Conservation (phyloP, 2,888 invertebrate species). For the Aporophyla nigra region DNA sequence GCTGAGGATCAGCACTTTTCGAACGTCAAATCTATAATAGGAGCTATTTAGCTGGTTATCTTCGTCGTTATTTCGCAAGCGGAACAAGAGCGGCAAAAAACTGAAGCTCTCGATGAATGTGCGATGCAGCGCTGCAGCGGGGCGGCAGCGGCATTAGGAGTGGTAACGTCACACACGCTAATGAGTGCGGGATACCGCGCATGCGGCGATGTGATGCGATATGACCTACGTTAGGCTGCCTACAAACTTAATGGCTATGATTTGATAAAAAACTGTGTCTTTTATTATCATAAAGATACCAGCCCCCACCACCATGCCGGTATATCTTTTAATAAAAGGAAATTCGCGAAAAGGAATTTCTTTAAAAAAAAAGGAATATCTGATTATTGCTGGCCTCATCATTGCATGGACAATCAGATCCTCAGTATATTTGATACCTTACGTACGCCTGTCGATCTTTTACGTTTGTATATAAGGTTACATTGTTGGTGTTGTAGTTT, state of each 20-base stretch:
- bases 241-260: neutral
- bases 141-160: slow-evolving; percentile 7
- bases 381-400: neutral
- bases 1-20: too few relatives aligned
- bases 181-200: slow-evolving; percentile 51
- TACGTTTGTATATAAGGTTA: neutral
- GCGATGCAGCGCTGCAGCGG: slow-evolving; percentile 9
- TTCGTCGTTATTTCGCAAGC: slow-evolving; percentile 39
- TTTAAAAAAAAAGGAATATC: too few relatives aligned
- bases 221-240: slow-evolving; percentile 1
- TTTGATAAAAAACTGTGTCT: too few relatives aligned
- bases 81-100: slow-evolving; percentile 38
- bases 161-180: slow-evolving; percentile 52
- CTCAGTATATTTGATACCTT: neutral
- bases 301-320: too few relatives aligned
- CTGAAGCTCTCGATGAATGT: slow-evolving; percentile 8
- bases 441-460: neutral
- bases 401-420: too few relatives aligned
- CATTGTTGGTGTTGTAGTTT: neutral
- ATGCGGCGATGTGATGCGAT: slow-evolving; percentile 26
- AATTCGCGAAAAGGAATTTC: too few relatives aligned
- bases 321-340: neutral
- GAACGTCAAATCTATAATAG: too few relatives aligned
- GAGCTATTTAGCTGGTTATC: slow-evolving; percentile 45
- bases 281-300: neutral